Evolutionary conservation across 2,888 invertebrate genomes (phyloP), one percentile per base, ranked within the genome.

Genomic region (Parapristionchus giblindavisi): DNA sequence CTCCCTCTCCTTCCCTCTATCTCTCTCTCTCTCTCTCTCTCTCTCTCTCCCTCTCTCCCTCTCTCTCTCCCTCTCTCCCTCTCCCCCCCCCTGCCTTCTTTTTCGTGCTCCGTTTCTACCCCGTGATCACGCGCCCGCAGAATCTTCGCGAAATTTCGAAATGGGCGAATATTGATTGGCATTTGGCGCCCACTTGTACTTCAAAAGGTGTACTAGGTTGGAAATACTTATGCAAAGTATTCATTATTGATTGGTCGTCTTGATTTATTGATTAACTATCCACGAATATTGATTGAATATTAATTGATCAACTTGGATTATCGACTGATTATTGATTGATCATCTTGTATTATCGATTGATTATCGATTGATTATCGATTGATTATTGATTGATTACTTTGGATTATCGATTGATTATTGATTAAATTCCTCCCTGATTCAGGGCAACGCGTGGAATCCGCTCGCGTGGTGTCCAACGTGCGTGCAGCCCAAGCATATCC

Each of bases 391-490:
- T 34, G 17, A 61, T 34, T 40, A 40, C 17, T 1, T 38, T 21
- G 14, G 8, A 36, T 36, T n/a, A 8, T n/a, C 17, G 34, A 32
- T 54, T 4, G 32, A 29, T 58, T n/a, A 27, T 58, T 58, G 6
- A 58, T 2, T 1, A 21, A 58, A 32, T 63, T n/a, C n/a, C n/a
- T n/a, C n/a, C n/a, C n/a, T n/a, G n/a, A n/a, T 63, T 38, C 63
- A 63, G 63, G 11, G 38, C 8, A 24, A 24, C 8, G n/a, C 38
- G 40, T 40, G 38, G 24, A 63, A 63, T 40, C 63, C 63, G 14
- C 63, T 63, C 24, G 63, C 63, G 63, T 63, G 63, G 63, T 63
- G 63, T 24, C n/a, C 38, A 24, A 17, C n/a, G 40, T 63, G 63
- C 63, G 38, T 40, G 38, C 3, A 40, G 40, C 63, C 63, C 38